Base-by-base conservation (phyloP, 2,113 vertebrate species). In the Solea solea region DNA sequence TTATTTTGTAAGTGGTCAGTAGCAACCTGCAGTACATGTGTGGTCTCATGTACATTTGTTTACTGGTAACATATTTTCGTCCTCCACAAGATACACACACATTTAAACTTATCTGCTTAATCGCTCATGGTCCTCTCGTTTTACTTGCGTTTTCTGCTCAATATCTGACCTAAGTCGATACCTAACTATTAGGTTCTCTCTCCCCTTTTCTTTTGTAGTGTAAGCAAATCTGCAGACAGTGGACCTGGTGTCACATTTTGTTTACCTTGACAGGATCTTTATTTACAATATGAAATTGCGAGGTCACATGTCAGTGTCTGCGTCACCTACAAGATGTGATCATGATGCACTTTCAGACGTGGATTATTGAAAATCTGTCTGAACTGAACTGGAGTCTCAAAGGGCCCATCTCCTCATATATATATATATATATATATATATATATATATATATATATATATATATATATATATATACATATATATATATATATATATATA, bases 291-390 rank as follows among this genome's bases (percentile, higher is more conserved):
- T 54, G 64, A 76, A 58, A 34, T 59, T n/a, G 7, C 11, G 7
- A 50, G 15, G 9, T n/a, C 13, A n/a, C 44, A 61, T 52, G 62
- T 28, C 14, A 46, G 41, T 14, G 57, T 34, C 50, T 59, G 50
- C 15, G 7, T 67, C 76, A 40, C 51, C 40, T 64, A 34, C 54
- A 34, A 34, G 44, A 72, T 48, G 52, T 54, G 0, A 45, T 12
- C 44, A 50, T 41, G 41, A 49, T 46, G 69, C 51, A 34, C 50
- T 58, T 46, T 71, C 41, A 76, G 60, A 25, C 25, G 62, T 62
- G 72, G 51, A 72, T 81, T 72, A 54, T 88, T 67, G 66, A 58
- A 73, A 75, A 54, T 81, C 1, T 68, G 7, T 65, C 13, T 66
- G 27, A 61, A 69, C 54, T 65, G 46, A 13, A 52, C 65, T 55